Evolutionary conservation across 2,797 vertebrate species (phyloP).

Genomic region (Ispidina lecontei): DNA sequence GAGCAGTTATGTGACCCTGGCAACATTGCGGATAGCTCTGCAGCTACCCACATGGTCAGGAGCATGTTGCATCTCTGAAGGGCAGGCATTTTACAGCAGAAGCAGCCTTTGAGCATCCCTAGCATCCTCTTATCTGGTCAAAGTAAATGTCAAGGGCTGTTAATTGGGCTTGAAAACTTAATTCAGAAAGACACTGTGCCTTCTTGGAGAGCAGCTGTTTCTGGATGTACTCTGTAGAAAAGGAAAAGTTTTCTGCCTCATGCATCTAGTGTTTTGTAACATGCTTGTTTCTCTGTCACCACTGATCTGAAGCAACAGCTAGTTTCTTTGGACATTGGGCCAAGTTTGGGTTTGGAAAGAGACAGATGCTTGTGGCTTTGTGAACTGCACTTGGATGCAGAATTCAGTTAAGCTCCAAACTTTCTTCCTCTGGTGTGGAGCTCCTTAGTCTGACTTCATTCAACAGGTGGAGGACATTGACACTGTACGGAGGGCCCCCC

Average conservation of each 20-base stretch:
- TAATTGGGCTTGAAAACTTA: neutral
- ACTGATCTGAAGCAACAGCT: constrained; percentile 16
- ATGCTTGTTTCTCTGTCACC: constrained; percentile 6
- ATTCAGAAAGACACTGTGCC: neutral
- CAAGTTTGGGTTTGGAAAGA: constrained; percentile 33
- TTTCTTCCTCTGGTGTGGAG: neutral
- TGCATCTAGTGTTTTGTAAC: constrained; percentile 31
- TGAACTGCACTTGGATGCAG: neutral
- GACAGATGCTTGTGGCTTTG: neutral
- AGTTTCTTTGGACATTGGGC: constrained; percentile 3
- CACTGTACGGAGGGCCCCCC: neutral
- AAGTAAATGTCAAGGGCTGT: neutral
- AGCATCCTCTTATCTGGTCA: neutral
- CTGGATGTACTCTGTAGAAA: neutral
- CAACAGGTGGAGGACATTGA: neutral
- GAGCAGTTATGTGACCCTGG: neutral
- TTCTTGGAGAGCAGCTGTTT: neutral
- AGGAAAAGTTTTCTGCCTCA: neutral
- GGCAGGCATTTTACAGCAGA: neutral
- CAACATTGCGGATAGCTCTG: rapidly evolving
- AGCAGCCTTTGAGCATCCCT: neutral
- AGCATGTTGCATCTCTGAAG: neutral
- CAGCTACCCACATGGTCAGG: neutral
- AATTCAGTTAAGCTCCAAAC: neutral
- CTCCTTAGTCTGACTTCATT: neutral